Evolutionary conservation across 2,113 vertebrate genomes (phyloP), one percentile per base, ranked within the genome.

Genomic region (Plecturocebus donacophilus): DNA sequence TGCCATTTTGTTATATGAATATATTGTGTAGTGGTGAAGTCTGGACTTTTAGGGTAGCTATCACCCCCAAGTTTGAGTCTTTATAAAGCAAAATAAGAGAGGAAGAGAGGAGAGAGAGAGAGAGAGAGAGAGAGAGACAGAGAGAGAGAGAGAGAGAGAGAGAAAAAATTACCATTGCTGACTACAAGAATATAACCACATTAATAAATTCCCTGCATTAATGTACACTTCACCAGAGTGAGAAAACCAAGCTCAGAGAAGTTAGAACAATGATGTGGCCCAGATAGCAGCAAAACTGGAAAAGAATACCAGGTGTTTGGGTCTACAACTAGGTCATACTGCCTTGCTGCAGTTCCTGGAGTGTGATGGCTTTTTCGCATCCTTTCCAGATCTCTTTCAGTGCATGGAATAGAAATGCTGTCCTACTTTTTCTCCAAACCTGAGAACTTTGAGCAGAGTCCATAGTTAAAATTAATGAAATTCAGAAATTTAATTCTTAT

Each of bases 281-380:
- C 79, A 93, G 82, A 82, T 93, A 85, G 58, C n/a, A 96, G 58
- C 38, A 52, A 76, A 66, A 20, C 42, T 81, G 52, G 75, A 45
- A 45, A 20, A 58, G 85, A 79, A 88, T 8, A 38, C 73, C 95
- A 79, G 66, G 61, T 70, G 56, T 79, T 42, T 81, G 40, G 56
- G 30, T 80, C 77, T 73, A 27, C 73, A 96, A 75, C 21, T 90
- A 91, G 96, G 95, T 90, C 96, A 77, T 11, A 5, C 79, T 13
- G 32, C 25, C 49, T 73, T 88, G 49, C 77, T 40, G 19, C 32
- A 71, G 38, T 47, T 97, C 90, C 88, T 92, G 73, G 83, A 42
- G 80, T 25, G 32, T 3, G 61, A 45, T 47, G 82, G 38, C 20
- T 68, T 81, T 81, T 95, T 40, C 27, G 45, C 47, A 76, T 75